These are phyloP conservation scores for Phrynosoma blainvillii DNA, from an alignment of 2,113 vertebrate species.

Conservation along the genomic window DNA sequence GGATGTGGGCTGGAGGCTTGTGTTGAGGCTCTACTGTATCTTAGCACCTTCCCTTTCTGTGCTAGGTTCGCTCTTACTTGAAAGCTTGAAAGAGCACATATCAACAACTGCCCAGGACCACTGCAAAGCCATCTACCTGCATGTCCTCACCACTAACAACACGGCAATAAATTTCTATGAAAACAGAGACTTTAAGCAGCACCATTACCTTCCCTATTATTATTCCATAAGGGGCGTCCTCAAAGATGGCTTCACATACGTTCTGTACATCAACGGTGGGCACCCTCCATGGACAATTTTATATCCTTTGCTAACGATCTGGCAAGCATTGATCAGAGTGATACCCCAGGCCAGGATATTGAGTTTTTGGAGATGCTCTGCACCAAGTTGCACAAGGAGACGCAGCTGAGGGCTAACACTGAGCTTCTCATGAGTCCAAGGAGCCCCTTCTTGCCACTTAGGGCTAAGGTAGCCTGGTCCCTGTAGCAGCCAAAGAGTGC, in stretches of 20 bases:
- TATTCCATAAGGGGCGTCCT: constrained; percentile 98
- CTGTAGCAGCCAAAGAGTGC: not conserved
- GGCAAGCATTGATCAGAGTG: too few relatives aligned
- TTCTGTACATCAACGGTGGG: constrained; percentile 96
- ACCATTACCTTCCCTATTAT: constrained; percentile 98
- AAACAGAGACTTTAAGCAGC: constrained; percentile 98
- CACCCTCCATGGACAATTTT: constrained; percentile 98
- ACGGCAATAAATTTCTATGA: constrained; percentile 98
- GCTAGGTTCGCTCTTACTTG: constrained; percentile 93
- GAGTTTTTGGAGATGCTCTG: not conserved
- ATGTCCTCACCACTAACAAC: constrained; percentile 97
- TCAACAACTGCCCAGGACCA: constrained; percentile 95
- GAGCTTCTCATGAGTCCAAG: not conserved
- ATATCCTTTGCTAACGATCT: constrained; percentile 87
- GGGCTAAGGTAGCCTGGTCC: not conserved
- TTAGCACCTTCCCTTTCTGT: not conserved
- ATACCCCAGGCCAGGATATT: not conserved
- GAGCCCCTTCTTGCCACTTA: not conserved
- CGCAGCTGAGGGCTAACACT: not conserved
- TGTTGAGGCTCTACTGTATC: not conserved
- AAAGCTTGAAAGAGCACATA: constrained; percentile 98
- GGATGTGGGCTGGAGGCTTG: not conserved
- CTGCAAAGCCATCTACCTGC: constrained; percentile 98
- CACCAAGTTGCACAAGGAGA: not conserved
- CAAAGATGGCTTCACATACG: constrained; percentile 98